Conservation (phyloP, 2,113 vertebrate genomes). For the Tragelaphus strepsiceros region DNA sequence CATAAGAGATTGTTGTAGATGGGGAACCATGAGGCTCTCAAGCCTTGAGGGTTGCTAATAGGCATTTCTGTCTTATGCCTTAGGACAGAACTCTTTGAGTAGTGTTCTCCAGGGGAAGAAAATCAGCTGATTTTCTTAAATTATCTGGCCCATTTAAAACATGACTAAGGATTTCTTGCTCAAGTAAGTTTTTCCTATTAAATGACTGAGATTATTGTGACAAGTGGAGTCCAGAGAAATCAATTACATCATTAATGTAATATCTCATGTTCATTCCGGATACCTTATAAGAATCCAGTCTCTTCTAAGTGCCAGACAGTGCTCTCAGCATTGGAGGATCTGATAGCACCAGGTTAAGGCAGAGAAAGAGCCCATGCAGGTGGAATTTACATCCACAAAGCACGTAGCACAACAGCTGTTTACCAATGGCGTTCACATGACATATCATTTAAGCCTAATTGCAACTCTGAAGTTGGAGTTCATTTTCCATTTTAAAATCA, state of each 20-base stretch:
- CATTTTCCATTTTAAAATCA: constrained; percentile 62
- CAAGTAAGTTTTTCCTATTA: constrained; percentile 38
- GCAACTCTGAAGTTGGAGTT: constrained; percentile 10
- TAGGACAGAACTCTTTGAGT: neutral
- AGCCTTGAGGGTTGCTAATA: neutral
- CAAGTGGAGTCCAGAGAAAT: constrained; percentile 22
- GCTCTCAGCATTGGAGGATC: neutral
- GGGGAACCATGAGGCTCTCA: neutral
- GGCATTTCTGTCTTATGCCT: neutral
- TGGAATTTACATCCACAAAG: neutral
- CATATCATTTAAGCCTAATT: neutral
- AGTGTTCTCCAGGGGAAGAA: constrained; percentile 35
- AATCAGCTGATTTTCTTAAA: constrained; percentile 68
- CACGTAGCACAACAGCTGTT: neutral
- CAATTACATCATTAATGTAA: neutral
- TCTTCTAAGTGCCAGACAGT: neutral
- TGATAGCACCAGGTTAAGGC: neutral
- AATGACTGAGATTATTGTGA: constrained; percentile 39
- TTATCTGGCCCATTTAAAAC: constrained; percentile 74
- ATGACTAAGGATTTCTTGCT: constrained; percentile 68
- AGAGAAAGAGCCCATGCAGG: neutral
- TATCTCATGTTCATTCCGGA: neutral
- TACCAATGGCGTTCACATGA: neutral
- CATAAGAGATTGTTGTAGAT: neutral
- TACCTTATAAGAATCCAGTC: neutral